Percentiles rank a stretch among this genome's conserved stretches.
These are phyloP conservation scores for Pica pica DNA, from an alignment of 2,113 vertebrate species.

Conservation along the genomic window DNA sequence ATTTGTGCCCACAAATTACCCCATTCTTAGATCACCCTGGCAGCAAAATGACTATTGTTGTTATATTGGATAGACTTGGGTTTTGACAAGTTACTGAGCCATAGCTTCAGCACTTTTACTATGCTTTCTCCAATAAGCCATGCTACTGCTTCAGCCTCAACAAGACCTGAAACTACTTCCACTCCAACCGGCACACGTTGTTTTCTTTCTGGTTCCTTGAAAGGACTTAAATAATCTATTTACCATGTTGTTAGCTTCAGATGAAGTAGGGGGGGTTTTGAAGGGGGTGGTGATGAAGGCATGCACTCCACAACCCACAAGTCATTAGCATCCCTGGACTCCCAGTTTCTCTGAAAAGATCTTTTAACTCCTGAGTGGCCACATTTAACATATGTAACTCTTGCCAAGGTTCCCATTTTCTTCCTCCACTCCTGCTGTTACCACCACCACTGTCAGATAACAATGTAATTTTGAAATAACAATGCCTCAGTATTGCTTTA, in stretches of 20 bases:
- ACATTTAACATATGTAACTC: neutral
- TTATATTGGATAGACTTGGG: neutral
- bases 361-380: neutral
- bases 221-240: neutral
- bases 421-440: neutral
- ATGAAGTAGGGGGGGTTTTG: neutral
- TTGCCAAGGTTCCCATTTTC: neutral
- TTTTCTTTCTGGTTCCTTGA: neutral
- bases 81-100: neutral
- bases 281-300: neutral
- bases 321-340: neutral
- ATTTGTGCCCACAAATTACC: neutral
- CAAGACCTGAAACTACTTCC: neutral
- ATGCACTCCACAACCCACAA: neutral
- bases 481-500: neutral
- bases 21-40: neutral
- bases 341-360: neutral
- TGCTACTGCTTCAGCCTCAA: neutral
- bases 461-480: neutral
- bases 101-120: neutral
- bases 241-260: neutral
- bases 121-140: neutral
- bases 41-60: neutral
- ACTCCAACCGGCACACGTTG: rapidly evolving
- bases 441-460: neutral